Evolutionary conservation across 1,140 invertebrate species (phyloP).

Genomic region (Drosophila erecta): DNA sequence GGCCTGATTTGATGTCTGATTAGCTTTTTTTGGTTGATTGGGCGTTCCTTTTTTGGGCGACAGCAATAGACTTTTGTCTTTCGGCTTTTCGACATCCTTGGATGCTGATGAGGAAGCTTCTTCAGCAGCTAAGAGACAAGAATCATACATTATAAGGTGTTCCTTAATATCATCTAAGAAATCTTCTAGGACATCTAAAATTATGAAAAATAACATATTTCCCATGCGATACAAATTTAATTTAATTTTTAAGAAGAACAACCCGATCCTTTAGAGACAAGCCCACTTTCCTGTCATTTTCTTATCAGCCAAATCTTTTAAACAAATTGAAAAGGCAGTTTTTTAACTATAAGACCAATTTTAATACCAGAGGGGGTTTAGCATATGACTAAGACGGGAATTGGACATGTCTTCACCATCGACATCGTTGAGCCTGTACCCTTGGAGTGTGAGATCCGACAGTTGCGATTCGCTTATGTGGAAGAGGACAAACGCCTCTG

Average conservation of each 20-base stretch:
- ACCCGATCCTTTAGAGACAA: too few species aligned
- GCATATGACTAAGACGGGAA: slow-evolving; percentile 36
- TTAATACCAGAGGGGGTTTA: slow-evolving; percentile 60
- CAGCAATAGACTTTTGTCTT: not conserved
- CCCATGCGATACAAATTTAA: too few species aligned
- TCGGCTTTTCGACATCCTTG: not conserved
- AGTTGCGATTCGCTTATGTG: slow-evolving; percentile 52
- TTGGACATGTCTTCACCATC: slow-evolving; percentile 27
- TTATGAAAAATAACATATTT: too few species aligned
- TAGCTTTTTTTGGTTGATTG: not conserved
- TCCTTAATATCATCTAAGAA: too few species aligned
- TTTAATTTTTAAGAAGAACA: too few species aligned
- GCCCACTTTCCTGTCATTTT: too few species aligned
- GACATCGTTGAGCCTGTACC: slow-evolving; percentile 44
- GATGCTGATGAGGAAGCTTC: not conserved
- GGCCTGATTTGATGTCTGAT: not conserved
- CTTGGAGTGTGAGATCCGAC: slow-evolving; percentile 10
- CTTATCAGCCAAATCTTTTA: too few species aligned
- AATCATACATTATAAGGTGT: too few species aligned
- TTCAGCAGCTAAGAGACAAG: slow-evolving; percentile 2
- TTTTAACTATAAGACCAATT: not conserved
- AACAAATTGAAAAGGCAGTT: not conserved
- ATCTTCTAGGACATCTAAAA: too few species aligned
- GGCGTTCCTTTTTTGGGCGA: not conserved
- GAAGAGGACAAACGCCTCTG: slow-evolving; percentile 52